Evolutionary conservation across 1,140 invertebrate species (phyloP).

Genomic region (Pectinophora gossypiella): DNA sequence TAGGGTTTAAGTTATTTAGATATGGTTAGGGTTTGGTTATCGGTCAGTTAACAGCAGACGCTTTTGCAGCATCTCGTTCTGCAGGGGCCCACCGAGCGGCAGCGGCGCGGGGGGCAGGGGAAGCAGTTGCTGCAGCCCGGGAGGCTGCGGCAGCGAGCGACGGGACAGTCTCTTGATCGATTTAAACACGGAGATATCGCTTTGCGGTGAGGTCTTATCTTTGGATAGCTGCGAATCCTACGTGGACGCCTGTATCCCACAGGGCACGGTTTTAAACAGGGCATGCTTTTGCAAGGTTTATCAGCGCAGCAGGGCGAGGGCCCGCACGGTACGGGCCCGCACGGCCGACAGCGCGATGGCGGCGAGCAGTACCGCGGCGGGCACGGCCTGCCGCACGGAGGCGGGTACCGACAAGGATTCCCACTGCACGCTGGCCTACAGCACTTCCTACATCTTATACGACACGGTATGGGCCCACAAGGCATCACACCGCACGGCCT

Average conservation of each 20-base stretch:
- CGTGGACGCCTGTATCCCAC: conserved; percentile 32
- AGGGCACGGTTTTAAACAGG: conserved; percentile 46
- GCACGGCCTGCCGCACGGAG: conserved; percentile 6
- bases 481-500: background rate
- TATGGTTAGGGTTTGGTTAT: too few relatives aligned
- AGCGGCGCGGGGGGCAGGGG: conserved; percentile 36
- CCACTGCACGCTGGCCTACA: conserved; percentile 24
- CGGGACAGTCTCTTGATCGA: conserved; percentile 36
- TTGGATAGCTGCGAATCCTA: conserved; percentile 37
- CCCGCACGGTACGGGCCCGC: background rate
- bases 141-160: conserved; percentile 44
- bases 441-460: conserved; percentile 29
- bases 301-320: conserved; percentile 12
- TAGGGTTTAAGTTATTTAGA: conserved; percentile 6
- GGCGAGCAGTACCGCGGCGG: background rate
- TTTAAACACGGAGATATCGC: conserved; percentile 52
- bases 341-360: conserved; percentile 13
- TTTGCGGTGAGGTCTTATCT: conserved; percentile 42
- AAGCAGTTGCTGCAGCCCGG: conserved; percentile 25
- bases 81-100: conserved; percentile 27
- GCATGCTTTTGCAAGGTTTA: conserved; percentile 33
- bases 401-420: conserved; percentile 17
- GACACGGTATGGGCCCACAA: conserved; percentile 3
- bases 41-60: conserved; percentile 21
- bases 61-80: conserved; percentile 32